These are phyloP conservation scores for Drosophila prosaltans DNA, from an alignment of 1,140 invertebrate species.

Conservation along the genomic window DNA sequence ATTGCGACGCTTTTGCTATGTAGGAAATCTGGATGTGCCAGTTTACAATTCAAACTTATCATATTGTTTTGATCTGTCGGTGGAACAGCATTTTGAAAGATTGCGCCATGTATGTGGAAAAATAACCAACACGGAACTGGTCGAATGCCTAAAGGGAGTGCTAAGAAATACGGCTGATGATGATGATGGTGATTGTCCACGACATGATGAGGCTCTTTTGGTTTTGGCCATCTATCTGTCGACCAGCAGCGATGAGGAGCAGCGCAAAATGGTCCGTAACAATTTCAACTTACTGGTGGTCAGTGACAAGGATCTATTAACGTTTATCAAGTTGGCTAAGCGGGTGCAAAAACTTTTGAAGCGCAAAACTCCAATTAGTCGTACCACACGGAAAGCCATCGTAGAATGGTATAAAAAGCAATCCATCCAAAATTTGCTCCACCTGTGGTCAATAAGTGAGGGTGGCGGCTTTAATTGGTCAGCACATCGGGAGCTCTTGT, in stretches of 20 bases:
- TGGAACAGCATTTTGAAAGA: constrained; percentile 20
- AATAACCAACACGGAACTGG: constrained; percentile 32
- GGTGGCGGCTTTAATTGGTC: constrained; percentile 10
- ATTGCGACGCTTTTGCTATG: constrained; percentile 67
- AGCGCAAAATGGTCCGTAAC: constrained; percentile 47
- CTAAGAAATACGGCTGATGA: constrained; percentile 23
- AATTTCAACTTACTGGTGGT: constrained; percentile 43
- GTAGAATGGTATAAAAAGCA: constrained; percentile 62
- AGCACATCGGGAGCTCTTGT: constrained; percentile 54
- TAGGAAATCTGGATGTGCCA: constrained; percentile 58
- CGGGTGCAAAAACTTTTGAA: constrained; percentile 48
- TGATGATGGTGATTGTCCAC: constrained; percentile 34
- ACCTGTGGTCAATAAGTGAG: constrained; percentile 56
- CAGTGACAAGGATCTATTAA: constrained; percentile 57
- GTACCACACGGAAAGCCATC: constrained; percentile 67
- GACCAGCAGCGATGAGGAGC: constrained; percentile 38
- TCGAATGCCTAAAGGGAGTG: constrained; percentile 36
- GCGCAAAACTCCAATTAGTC: constrained; percentile 50
- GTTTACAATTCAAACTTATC: constrained; percentile 42
- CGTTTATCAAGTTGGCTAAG: constrained; percentile 59
- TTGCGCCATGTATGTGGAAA: constrained; percentile 32
- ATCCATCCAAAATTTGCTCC: constrained; percentile 44
- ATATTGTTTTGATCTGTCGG: constrained; percentile 28
- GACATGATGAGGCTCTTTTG: constrained; percentile 68
- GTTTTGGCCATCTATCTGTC: constrained; percentile 63